Evolutionary conservation across 2,888 invertebrate species (phyloP).

Genomic region (Neria commutata): DNA sequence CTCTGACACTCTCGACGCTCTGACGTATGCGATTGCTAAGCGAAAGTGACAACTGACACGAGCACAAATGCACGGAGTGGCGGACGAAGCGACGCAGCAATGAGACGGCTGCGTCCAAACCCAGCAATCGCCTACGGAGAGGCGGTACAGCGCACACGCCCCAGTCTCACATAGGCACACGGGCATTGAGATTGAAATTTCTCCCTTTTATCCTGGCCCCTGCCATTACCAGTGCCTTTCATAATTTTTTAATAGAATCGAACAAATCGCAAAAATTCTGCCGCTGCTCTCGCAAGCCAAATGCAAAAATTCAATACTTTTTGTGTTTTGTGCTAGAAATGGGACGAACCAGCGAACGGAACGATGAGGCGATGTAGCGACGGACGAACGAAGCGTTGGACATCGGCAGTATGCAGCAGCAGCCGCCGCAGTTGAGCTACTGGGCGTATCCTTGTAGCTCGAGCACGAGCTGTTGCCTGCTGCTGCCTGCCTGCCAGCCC

Average conservation of each 20-base stretch:
- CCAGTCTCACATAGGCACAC: constrained; percentile 46
- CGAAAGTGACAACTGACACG: constrained; percentile 1
- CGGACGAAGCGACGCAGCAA: too few relatives aligned
- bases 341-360: constrained; percentile 10
- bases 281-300: constrained; percentile 15
- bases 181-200: too few relatives aligned
- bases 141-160: constrained; percentile 45
- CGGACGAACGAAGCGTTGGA: not conserved
- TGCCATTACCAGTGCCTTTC: constrained; percentile 4
- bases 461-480: constrained; percentile 38
- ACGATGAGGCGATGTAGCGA: not conserved
- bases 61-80: too few relatives aligned
- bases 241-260: constrained; percentile 20
- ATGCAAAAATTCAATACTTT: constrained; percentile 12
- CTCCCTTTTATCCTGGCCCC: constrained; percentile 27
- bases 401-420: constrained; percentile 2
- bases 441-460: constrained; percentile 39
- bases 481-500: constrained; percentile 34
- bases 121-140: constrained; percentile 16
- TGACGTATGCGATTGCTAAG: too few relatives aligned
- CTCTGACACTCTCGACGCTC: not conserved
- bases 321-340: constrained; percentile 20
- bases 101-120: constrained; percentile 16
- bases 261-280: constrained; percentile 17
- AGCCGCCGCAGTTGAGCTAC: constrained; percentile 25